Conservation (phyloP, 2,888 invertebrate species). For the Odontomyia ornata region DNA sequence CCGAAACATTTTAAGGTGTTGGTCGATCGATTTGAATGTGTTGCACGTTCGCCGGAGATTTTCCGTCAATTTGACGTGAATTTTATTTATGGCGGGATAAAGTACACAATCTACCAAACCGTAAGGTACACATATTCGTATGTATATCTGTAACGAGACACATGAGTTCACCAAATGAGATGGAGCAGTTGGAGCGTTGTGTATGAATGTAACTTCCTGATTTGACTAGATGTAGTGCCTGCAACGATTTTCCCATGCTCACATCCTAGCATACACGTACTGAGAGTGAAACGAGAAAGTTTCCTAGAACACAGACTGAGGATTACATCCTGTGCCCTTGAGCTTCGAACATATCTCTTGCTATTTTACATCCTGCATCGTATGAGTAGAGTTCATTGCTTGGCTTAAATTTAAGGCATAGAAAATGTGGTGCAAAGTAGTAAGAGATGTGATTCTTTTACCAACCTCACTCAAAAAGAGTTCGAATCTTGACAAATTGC, state of each 20-base stretch:
- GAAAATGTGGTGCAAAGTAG: background rate
- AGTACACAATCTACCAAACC: slow-evolving; percentile 19
- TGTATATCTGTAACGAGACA: background rate
- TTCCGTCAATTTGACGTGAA: slow-evolving; percentile 48
- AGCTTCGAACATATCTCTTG: background rate
- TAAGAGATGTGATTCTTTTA: too few species aligned
- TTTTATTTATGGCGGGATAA: slow-evolving; percentile 38
- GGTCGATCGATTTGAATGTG: slow-evolving; percentile 26
- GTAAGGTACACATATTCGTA: background rate
- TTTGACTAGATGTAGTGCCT: background rate
- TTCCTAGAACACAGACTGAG: background rate
- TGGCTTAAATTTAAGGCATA: too few species aligned
- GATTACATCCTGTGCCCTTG: background rate
- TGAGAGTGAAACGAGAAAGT: background rate
- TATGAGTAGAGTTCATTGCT: too few species aligned
- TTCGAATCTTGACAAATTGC: too few species aligned
- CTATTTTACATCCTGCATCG: background rate
- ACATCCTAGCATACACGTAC: background rate
- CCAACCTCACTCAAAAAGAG: too few species aligned
- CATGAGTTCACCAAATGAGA: background rate
- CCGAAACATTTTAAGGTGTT: background rate
- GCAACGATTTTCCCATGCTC: background rate
- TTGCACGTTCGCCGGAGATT: slow-evolving; percentile 47
- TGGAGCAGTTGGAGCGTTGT: background rate
- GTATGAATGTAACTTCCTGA: background rate